phyloP scores from a whole-genome alignment of 2,888 invertebrate genomes.

The Diplolepis rosae region DNA sequence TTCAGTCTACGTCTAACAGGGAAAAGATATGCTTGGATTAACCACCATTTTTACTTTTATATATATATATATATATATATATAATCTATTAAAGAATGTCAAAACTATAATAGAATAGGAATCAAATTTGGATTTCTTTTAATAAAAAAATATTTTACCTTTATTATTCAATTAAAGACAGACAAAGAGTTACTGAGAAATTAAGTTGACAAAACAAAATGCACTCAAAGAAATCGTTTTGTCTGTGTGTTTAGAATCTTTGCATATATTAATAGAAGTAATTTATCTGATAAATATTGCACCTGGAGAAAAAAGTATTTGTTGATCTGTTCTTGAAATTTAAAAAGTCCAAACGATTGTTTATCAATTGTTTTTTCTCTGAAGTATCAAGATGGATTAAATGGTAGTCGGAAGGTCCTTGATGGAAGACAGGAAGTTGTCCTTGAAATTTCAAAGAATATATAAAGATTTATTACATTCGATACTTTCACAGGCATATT shows the following conservation, averaged over 20 bases:
- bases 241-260: no score
- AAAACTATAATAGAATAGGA: no score
- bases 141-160: no score
- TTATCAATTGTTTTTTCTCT: neutral
- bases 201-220: no score
- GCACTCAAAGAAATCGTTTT: no score
- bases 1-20: neutral
- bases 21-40: constrained; percentile 20
- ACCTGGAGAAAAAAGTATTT: neutral
- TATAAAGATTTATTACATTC: neutral
- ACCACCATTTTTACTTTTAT: neutral
- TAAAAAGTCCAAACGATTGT: neutral
- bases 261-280: no score
- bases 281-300: no score
- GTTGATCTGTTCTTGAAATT: neutral
- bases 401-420: neutral
- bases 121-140: no score
- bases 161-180: no score
- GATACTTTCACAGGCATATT: neutral
- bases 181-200: no score
- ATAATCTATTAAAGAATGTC: no score
- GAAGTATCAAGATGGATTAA: neutral
- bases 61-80: no score
- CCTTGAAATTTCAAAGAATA: neutral
- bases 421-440: neutral